Evolutionary conservation across 2,113 vertebrate genomes (phyloP), one percentile per base, ranked within the genome.

Genomic region (Scortum barcoo): DNA sequence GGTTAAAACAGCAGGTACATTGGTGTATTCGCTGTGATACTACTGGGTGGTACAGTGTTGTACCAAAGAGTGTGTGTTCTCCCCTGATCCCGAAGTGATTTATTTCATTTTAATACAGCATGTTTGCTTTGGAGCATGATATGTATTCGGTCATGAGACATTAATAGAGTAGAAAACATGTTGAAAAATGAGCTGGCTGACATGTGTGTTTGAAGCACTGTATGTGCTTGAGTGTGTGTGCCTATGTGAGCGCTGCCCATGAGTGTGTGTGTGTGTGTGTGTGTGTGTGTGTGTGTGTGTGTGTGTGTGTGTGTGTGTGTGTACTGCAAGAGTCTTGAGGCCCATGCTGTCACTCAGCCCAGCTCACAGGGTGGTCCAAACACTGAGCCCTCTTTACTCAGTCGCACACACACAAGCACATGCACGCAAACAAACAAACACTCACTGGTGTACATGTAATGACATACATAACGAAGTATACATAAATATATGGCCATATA

Each of bases 361-460:
- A 86, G 89, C 93, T 89, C 86, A 17, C 94, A 95, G 92, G 93
- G 93, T 94, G 93, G 93, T 95, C 93, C 86, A 82, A 92, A 93
- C 92, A 93, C 92, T 93, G 90, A 90, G 86, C 84, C 92, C 92
- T 94, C 92, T 93, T 87, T 92, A 87, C 92, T 93, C 84, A 20
- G 72, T 78, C 74, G 16, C 65, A 72, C 76, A 76, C 75, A 71
- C 83, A 65, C 51, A 79, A 22, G 17, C 74, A 76, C 76, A 70
- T 17, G 24, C 86, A 85, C 81, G 40, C 86, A 93, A 88, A 93
- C 92, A 94, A 93, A 94, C 90, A 93, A 92, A 92, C 92, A 93
- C 92, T 91, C 90, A 85, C 84, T 85, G 77, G 81, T 89, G 87
- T 91, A 91, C 92, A 92, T 92, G 91, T 93, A 93, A 93, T 89